phyloP scores from a whole-genome alignment of 2,888 invertebrate genomes.

The Pachliopta kotzebuea region DNA sequence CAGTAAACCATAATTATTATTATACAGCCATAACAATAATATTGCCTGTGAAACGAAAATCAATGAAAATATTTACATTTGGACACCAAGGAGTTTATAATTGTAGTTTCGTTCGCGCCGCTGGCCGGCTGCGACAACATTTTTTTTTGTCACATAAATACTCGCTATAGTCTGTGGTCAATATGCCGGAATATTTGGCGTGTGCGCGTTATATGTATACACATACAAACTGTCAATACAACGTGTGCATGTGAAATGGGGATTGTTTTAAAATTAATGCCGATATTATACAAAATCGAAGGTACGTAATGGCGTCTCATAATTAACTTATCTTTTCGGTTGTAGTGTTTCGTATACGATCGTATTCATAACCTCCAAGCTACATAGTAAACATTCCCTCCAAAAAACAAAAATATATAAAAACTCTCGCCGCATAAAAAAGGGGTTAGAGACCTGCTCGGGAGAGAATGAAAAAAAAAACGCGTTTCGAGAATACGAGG shows the following conservation, averaged over 20 bases:
- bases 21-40: conserved; percentile 1
- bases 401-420: conserved; percentile 53
- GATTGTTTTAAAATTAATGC: neutral
- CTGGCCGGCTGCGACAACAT: neutral
- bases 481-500: conserved; percentile 69
- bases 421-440: conserved; percentile 59
- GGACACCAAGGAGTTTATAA: neutral
- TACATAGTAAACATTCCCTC: conserved; percentile 68
- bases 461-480: conserved; percentile 47
- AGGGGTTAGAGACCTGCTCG: conserved; percentile 73
- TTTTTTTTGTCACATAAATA: neutral
- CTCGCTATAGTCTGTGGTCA: neutral
- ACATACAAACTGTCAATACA: conserved; percentile 16
- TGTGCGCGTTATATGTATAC: neutral
- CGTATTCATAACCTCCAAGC: conserved; percentile 63
- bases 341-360: conserved; percentile 41
- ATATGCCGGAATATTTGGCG: neutral
- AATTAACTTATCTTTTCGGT: neutral
- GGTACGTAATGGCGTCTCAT: neutral
- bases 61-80: conserved; percentile 5
- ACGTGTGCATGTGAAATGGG: conserved; percentile 5
- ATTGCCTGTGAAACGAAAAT: neutral
- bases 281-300: neutral
- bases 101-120: neutral
- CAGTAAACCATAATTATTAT: neutral